phyloP scores from a whole-genome alignment of 2,113 vertebrate genomes.

The Haliaeetus leucogaster region DNA sequence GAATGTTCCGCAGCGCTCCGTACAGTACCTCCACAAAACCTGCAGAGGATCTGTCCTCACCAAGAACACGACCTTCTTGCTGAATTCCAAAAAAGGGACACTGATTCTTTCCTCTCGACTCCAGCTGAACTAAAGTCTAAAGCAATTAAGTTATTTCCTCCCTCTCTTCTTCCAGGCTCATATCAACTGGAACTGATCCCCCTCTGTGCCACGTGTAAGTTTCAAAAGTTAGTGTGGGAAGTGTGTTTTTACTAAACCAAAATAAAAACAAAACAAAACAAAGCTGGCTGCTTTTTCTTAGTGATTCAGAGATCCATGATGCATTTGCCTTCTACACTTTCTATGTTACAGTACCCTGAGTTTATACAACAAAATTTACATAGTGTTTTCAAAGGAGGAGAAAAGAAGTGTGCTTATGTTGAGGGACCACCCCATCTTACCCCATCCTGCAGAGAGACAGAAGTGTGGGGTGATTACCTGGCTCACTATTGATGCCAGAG shows the following conservation, averaged over 20 bases:
- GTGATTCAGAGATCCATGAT: conserved; percentile 16
- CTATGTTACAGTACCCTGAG: neutral
- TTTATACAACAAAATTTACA: neutral
- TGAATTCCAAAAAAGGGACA: neutral
- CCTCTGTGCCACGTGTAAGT: conserved; percentile 61
- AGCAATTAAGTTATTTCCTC: conserved; percentile 57
- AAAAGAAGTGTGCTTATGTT: neutral
- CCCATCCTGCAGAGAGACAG: neutral
- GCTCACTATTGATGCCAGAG: neutral
- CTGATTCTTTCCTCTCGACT: neutral
- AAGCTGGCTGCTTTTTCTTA: conserved; percentile 11
- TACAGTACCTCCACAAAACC: conserved; percentile 33
- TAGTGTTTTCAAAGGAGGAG: neutral
- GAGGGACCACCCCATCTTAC: neutral
- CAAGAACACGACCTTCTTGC: neutral
- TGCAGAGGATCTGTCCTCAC: conserved; percentile 14
- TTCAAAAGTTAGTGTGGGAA: conserved; percentile 38
- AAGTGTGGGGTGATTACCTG: neutral
- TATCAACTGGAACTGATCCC: conserved; percentile 68
- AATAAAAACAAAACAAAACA: conserved; percentile 25
- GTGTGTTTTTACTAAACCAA: conserved; percentile 1
- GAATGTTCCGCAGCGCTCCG: neutral
- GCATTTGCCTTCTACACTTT: neutral
- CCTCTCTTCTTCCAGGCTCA: conserved; percentile 47
- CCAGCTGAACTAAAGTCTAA: conserved; percentile 43